Evolutionary conservation across 2,797 vertebrate genomes (phyloP).

Genomic region (Sebastes elongatus): DNA sequence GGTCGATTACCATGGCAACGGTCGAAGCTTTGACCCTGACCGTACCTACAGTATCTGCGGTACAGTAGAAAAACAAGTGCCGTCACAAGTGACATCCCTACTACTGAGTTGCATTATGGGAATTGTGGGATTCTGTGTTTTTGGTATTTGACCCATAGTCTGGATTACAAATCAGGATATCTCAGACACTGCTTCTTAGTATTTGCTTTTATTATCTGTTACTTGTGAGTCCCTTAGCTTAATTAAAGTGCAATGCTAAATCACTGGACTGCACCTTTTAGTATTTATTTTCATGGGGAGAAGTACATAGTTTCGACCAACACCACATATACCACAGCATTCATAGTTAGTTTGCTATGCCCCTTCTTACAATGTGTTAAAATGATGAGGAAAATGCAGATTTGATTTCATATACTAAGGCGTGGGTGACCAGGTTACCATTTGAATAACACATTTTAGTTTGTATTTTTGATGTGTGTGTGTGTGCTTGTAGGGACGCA

Average conservation of each 20-base stretch:
- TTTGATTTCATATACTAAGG: not conserved
- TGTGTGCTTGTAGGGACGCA: slow-evolving; percentile 65
- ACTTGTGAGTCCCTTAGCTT: not conserved
- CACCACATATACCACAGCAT: not conserved
- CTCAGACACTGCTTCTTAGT: not conserved
- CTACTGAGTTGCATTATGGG: not conserved
- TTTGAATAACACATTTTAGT: not conserved
- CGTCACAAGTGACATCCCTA: too few species aligned
- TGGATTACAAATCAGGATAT: not conserved
- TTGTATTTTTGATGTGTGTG: slow-evolving; percentile 1
- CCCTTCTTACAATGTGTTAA: not conserved
- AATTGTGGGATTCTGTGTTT: not conserved
- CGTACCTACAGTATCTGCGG: too few species aligned
- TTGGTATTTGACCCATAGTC: not conserved
- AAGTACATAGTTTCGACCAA: not conserved
- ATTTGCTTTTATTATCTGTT: not conserved
- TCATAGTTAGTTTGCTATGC: not conserved
- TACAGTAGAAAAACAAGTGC: fast-evolving
- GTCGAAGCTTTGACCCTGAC: too few species aligned
- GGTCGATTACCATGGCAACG: fast-evolving
- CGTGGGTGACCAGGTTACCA: not conserved
- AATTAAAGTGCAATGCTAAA: not conserved
- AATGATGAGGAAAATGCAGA: not conserved
- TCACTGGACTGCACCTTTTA: not conserved
- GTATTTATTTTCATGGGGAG: not conserved